phyloP scores from a whole-genome alignment of 2,797 vertebrate genomes.

The Sebastolobus alascanus region DNA sequence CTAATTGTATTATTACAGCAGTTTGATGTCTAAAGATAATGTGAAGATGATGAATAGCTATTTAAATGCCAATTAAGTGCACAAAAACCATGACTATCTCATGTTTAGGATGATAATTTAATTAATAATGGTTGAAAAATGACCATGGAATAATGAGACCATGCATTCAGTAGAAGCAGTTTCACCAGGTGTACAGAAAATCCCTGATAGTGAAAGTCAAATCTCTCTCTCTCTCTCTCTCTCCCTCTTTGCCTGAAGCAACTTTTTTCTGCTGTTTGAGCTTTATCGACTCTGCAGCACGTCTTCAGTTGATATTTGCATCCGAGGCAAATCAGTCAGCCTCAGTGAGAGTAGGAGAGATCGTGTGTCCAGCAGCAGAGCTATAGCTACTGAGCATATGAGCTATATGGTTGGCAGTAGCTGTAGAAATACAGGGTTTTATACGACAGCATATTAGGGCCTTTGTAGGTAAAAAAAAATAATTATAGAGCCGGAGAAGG shows the following conservation, averaged over 20 bases:
- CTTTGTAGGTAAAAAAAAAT: no score
- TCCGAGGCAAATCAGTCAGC: slow-evolving; percentile 81
- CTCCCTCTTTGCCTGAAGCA: slow-evolving; percentile 26
- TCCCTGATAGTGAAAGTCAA: slow-evolving; percentile 61
- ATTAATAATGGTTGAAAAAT: neutral
- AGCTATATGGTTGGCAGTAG: neutral
- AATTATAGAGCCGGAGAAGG: no score
- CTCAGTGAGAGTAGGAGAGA: slow-evolving; percentile 20
- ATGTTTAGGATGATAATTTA: neutral
- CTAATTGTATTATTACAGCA: neutral
- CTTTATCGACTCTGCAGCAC: slow-evolving; percentile 27
- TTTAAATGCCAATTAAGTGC: neutral
- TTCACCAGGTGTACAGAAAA: slow-evolving; percentile 29
- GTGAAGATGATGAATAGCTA: neutral
- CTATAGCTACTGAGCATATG: neutral
- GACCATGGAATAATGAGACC: neutral
- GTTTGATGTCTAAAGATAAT: neutral
- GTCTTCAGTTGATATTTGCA: slow-evolving; percentile 84
- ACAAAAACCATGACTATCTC: neutral
- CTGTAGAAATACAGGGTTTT: neutral
- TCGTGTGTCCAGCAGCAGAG: neutral
- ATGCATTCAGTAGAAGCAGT: neutral
- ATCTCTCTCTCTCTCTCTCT: slow-evolving; percentile 48
- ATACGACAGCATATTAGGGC: no score
- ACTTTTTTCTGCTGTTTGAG: slow-evolving; percentile 29